A percentile compares a stretch with the other conserved stretches of the same genome.
phyloP scores from a whole-genome alignment of 1,140 invertebrate genomes.

The Druon quercuslanigerum region DNA sequence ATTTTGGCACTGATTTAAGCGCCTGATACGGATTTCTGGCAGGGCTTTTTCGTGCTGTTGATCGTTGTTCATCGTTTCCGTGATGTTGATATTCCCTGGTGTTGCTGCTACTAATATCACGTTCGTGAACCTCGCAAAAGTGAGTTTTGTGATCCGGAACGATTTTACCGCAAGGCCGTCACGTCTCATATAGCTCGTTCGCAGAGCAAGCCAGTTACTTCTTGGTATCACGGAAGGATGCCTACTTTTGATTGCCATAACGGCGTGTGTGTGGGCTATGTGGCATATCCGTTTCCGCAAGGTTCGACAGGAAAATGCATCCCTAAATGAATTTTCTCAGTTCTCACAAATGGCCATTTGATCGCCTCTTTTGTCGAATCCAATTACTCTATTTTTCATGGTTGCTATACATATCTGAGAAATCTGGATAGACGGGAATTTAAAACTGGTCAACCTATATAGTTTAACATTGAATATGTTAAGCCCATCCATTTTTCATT shows the following conservation, averaged over 20 bases:
- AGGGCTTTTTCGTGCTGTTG: neutral
- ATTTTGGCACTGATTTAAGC: too few relatives aligned
- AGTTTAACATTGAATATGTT: too few relatives aligned
- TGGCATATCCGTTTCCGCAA: constrained; percentile 58
- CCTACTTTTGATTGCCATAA: constrained; percentile 47
- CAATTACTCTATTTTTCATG: too few relatives aligned
- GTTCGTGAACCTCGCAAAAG: constrained; percentile 45
- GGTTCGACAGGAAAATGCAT: neutral
- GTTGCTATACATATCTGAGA: too few relatives aligned
- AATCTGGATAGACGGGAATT: too few relatives aligned
- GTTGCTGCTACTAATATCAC: too few relatives aligned
- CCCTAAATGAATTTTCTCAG: too few relatives aligned
- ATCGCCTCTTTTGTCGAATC: too few relatives aligned
- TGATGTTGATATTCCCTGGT: too few relatives aligned
- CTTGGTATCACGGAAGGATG: constrained; percentile 37
- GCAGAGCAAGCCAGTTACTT: constrained; percentile 41
- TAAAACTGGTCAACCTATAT: too few relatives aligned
- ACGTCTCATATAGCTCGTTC: constrained; percentile 37
- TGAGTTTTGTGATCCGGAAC: constrained; percentile 52
- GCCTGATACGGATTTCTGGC: neutral
- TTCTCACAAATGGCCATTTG: too few relatives aligned
- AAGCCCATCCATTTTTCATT: too few relatives aligned
- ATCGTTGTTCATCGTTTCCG: neutral
- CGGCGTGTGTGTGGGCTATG: constrained; percentile 40
- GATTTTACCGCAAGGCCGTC: constrained; percentile 50